Percentiles rank a stretch among this genome's conserved stretches.
Evolutionary conservation across 2,113 vertebrate genomes (phyloP).

Genomic region (Pteropus alecto): DNA sequence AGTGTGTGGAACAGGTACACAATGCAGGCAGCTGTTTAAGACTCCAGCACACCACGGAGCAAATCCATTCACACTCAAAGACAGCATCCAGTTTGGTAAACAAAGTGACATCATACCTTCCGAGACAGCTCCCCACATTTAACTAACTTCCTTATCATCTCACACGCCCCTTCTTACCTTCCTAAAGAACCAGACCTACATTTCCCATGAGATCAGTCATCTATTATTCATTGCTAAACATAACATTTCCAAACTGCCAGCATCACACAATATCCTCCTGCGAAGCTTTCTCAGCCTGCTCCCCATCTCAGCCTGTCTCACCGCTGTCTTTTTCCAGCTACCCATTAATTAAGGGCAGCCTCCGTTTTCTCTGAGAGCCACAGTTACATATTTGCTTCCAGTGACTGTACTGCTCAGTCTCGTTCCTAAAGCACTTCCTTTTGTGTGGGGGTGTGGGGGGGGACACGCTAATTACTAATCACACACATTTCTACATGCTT

Average conservation of each 20-base stretch:
- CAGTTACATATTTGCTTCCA: neutral
- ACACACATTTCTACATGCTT: neutral
- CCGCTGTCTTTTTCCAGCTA: neutral
- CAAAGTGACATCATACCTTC: neutral
- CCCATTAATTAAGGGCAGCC: neutral
- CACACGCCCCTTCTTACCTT: neutral
- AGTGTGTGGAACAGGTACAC: neutral
- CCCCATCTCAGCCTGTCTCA: neutral
- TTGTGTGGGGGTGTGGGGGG: neutral
- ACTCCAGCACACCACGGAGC: neutral
- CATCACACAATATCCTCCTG: neutral
- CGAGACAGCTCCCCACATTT: neutral
- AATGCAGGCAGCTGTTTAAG: neutral
- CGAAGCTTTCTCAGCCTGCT: neutral
- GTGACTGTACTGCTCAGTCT: neutral
- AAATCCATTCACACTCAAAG: neutral
- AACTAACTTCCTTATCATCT: neutral
- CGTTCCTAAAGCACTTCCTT: neutral
- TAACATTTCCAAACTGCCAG: conserved; percentile 8
- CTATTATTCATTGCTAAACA: conserved; percentile 46
- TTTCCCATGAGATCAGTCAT: neutral
- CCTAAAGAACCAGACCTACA: neutral
- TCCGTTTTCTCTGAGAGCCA: neutral
- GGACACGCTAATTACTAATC: neutral
- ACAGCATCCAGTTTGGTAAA: neutral